These are phyloP conservation scores for Hyles vespertilio DNA, from an alignment of 1,140 invertebrate genomes.

Conservation along the genomic window DNA sequence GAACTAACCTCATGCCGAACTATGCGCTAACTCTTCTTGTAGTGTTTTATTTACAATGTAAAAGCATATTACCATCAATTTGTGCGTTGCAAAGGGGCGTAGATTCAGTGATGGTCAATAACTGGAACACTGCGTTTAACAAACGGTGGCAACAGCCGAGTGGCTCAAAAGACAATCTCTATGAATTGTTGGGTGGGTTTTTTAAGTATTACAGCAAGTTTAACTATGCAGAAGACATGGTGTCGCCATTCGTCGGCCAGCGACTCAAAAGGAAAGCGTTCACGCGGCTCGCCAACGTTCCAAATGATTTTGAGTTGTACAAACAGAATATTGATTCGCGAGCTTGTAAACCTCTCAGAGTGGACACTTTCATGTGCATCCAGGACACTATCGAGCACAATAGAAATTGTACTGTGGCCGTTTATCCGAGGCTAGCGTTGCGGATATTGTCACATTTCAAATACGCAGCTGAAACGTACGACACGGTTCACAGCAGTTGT, in stretches of 20 bases:
- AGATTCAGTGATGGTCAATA: conserved; percentile 19
- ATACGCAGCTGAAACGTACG: conserved; percentile 22
- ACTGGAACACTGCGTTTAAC: conserved; percentile 45
- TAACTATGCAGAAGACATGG: conserved; percentile 68
- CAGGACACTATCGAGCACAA: conserved; percentile 80
- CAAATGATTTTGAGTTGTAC: conserved; percentile 56
- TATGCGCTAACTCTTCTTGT: conserved; percentile 78
- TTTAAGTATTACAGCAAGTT: conserved; percentile 77
- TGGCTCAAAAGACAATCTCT: conserved; percentile 35
- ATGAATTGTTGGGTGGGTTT: conserved; percentile 76
- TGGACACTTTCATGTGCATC: conserved; percentile 71
- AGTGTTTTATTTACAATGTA: conserved; percentile 80
- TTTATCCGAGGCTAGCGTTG: conserved; percentile 37
- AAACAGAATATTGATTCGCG: conserved; percentile 46
- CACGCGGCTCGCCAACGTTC: conserved; percentile 43
- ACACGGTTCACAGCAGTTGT: conserved; percentile 4
- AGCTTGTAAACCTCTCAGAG: conserved; percentile 41
- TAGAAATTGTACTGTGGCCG: conserved; percentile 69
- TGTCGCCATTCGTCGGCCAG: conserved; percentile 76
- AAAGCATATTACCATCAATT: conserved; percentile 44
- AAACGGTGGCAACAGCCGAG: conserved; percentile 5
- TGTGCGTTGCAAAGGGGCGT: conserved; percentile 28
- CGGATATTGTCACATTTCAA: conserved; percentile 26
- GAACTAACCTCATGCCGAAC: conserved; percentile 72
- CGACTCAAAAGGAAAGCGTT: conserved; percentile 64